Evolutionary conservation across 1,140 invertebrate species (phyloP).

Genomic region (Polypedilum vanderplanki): DNA sequence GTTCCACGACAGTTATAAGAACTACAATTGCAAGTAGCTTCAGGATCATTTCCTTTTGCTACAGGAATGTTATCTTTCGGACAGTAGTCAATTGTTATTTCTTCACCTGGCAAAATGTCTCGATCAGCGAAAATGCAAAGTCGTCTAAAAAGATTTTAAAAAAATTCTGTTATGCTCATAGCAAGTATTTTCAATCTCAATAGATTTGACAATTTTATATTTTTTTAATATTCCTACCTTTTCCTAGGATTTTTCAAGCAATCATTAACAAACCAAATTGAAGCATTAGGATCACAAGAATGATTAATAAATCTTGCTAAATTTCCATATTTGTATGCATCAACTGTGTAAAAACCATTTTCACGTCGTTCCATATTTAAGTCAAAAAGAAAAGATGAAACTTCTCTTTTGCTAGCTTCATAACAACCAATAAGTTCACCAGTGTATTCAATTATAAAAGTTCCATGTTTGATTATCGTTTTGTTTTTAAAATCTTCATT

Average conservation of each 20-base stretch:
- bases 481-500: slow-evolving; percentile 48
- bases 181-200: too few species aligned
- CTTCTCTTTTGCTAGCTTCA: slow-evolving; percentile 77
- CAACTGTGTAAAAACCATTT: slow-evolving; percentile 75
- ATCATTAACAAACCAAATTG: slow-evolving; percentile 86
- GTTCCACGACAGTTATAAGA: slow-evolving; percentile 37
- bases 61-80: slow-evolving; percentile 40
- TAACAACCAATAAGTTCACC: slow-evolving; percentile 88
- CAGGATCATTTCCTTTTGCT: not conserved
- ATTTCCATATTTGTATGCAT: slow-evolving; percentile 81
- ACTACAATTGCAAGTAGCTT: slow-evolving; percentile 37
- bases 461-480: slow-evolving; percentile 65
- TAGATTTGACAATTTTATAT: too few species aligned
- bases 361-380: slow-evolving; percentile 62
- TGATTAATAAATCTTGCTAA: slow-evolving; percentile 94
- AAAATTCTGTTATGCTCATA: not conserved
- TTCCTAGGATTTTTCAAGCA: slow-evolving; percentile 83
- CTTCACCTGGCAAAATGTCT: slow-evolving; percentile 75
- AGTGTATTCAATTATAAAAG: slow-evolving; percentile 86
- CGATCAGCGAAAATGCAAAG: slow-evolving; percentile 78
- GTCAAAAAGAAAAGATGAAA: slow-evolving; percentile 88
- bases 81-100: slow-evolving; percentile 86
- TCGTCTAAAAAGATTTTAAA: slow-evolving; percentile 39
- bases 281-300: slow-evolving; percentile 89
- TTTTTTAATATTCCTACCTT: slow-evolving; percentile 46